phyloP scores from a whole-genome alignment of 92 coral and sea anemone genomes.

The Chrysogorgia sp. region DNA sequence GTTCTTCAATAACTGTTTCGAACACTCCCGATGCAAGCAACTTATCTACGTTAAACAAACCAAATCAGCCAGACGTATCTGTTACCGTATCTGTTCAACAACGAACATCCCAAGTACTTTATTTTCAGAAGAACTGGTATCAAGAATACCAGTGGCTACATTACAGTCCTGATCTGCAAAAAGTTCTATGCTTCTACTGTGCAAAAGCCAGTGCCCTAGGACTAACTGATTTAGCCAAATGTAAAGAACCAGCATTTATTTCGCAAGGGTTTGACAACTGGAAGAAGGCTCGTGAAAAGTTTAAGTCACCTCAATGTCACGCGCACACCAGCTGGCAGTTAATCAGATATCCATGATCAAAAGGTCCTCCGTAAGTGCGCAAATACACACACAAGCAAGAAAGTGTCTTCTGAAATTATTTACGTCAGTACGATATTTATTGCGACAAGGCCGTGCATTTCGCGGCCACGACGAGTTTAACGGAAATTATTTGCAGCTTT shows the following conservation, averaged over 20 bases:
- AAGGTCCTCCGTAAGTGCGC: slow-evolving; percentile 17
- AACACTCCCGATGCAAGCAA: not conserved
- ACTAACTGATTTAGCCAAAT: slow-evolving; percentile 5
- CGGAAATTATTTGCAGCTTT: slow-evolving; percentile 7
- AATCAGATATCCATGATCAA: slow-evolving; percentile 7
- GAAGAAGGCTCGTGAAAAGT: slow-evolving; percentile 13
- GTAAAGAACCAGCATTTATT: slow-evolving; percentile 26
- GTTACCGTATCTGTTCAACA: slow-evolving; percentile 1
- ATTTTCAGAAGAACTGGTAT: slow-evolving; percentile 17
- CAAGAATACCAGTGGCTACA: slow-evolving; percentile 13
- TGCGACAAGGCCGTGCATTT: slow-evolving; percentile 34
- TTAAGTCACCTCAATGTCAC: slow-evolving; percentile 18
- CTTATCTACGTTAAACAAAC: not conserved
- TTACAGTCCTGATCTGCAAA: not conserved
- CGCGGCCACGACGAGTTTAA: slow-evolving; percentile 25
- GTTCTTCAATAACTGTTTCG: slow-evolving; percentile 12
- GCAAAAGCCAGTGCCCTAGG: slow-evolving; percentile 10
- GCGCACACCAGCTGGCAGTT: slow-evolving; percentile 1
- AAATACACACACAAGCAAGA: slow-evolving; percentile 4
- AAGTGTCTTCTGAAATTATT: slow-evolving; percentile 37
- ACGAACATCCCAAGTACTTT: not conserved
- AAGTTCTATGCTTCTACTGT: slow-evolving; percentile 23
- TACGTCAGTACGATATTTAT: slow-evolving; percentile 3
- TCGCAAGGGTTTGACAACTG: slow-evolving; percentile 27
- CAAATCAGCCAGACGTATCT: slow-evolving; percentile 15